Evolutionary conservation across 2,888 invertebrate species (phyloP).

Genomic region (Idaea aversata): DNA sequence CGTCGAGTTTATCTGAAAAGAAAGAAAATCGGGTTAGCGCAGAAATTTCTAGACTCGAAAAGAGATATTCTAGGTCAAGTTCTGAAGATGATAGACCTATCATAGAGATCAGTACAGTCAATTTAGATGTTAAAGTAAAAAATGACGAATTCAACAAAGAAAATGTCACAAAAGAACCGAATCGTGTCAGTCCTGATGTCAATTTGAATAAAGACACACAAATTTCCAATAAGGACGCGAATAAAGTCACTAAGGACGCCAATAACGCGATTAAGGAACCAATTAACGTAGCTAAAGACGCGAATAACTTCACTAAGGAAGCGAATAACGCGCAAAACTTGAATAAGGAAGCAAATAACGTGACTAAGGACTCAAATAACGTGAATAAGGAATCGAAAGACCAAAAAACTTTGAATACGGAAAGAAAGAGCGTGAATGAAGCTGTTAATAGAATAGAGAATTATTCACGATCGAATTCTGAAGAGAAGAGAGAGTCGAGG

Average conservation of each 20-base stretch:
- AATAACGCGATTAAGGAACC: conserved; percentile 19
- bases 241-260: conserved; percentile 19
- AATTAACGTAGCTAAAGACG: conserved; percentile 7
- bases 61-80: conserved; percentile 35
- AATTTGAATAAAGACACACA: conserved; percentile 2
- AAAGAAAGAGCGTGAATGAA: conserved; percentile 21
- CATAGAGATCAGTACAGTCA: conserved; percentile 25
- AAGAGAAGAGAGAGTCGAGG: conserved; percentile 44
- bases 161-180: background rate
- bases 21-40: conserved; percentile 24
- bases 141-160: conserved; percentile 3
- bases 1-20: conserved; percentile 6
- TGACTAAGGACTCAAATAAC: conserved; percentile 26
- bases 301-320: conserved; percentile 19
- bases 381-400: conserved; percentile 20
- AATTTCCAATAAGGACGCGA: conserved; percentile 4
- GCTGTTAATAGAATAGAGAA: conserved; percentile 41
- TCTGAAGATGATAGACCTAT: conserved; percentile 37
- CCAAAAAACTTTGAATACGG: conserved; percentile 17
- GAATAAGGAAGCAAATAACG: conserved; percentile 30
- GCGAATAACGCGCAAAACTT: conserved; percentile 28
- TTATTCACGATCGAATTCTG: conserved; percentile 54
- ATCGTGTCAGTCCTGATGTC: background rate
- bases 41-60: conserved; percentile 28
- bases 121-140: conserved; percentile 9